phyloP scores from a whole-genome alignment of 2,113 vertebrate species.

The Micronisus gabar region DNA sequence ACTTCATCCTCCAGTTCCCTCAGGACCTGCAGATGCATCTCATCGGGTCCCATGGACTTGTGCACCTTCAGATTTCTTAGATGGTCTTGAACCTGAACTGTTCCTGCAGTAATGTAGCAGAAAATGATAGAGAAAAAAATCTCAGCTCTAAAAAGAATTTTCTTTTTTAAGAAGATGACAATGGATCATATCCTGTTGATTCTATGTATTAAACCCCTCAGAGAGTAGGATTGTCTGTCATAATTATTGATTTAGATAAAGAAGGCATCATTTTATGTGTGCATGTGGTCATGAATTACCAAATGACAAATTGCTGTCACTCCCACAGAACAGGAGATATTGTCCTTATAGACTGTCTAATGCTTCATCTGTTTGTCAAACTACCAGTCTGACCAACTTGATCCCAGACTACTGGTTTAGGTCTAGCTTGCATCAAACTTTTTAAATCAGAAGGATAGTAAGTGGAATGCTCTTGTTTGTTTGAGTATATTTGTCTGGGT shows the following conservation, averaged over 20 bases:
- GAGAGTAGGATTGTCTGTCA: neutral
- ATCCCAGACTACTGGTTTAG: neutral
- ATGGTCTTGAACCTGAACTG: too few species aligned
- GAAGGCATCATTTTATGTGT: neutral
- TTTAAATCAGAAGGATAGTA: neutral
- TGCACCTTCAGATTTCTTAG: too few species aligned
- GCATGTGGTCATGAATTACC: neutral
- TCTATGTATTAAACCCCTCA: neutral
- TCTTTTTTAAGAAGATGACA: neutral
- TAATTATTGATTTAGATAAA: neutral
- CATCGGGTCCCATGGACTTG: too few species aligned
- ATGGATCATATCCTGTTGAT: neutral
- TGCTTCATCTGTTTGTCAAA: neutral
- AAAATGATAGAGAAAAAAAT: neutral
- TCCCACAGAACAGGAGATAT: neutral
- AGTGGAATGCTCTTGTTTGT: neutral
- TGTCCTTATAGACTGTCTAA: neutral
- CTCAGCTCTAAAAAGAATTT: neutral
- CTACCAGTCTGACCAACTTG: neutral
- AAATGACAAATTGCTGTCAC: neutral
- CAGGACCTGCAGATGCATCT: too few species aligned
- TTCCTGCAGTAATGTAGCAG: neutral
- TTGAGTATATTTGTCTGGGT: neutral
- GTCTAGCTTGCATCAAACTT: neutral
- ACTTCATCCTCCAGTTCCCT: too few species aligned